phyloP scores from a whole-genome alignment of 2,113 vertebrate species.

The Actinemys pallida region DNA sequence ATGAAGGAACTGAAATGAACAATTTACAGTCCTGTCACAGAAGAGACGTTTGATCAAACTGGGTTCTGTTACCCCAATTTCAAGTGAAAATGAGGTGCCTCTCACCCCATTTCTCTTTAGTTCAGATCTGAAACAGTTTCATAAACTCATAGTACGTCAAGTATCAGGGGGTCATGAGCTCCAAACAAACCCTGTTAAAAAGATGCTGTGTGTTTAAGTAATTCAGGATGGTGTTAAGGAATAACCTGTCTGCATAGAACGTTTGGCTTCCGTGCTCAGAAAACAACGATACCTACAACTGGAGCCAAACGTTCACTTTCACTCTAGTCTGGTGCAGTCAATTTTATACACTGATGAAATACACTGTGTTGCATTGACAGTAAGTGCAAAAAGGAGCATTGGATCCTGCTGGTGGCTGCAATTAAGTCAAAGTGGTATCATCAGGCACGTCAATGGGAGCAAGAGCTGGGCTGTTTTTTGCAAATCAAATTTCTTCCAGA shows the following conservation, averaged over 20 bases:
- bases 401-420: background rate
- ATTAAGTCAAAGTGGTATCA: background rate
- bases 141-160: slow-evolving; percentile 55
- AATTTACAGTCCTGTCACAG: slow-evolving; percentile 51
- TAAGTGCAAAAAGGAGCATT: background rate
- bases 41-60: slow-evolving; percentile 14
- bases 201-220: slow-evolving; percentile 56
- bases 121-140: slow-evolving; percentile 55
- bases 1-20: slow-evolving; percentile 41
- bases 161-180: background rate
- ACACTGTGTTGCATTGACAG: background rate
- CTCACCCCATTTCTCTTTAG: slow-evolving; percentile 44
- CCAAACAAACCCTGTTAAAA: slow-evolving; percentile 62
- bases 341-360: background rate
- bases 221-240: slow-evolving; percentile 60
- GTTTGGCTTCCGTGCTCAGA: slow-evolving; percentile 7
- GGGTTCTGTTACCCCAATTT: slow-evolving; percentile 44
- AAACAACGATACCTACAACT: slow-evolving; percentile 10
- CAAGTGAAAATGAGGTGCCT: slow-evolving; percentile 57
- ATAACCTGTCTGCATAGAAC: slow-evolving; percentile 37
- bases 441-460: background rate
- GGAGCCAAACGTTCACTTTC: slow-evolving; percentile 26
- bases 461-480: background rate
- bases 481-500: background rate
- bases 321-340: background rate